Conservation (phyloP, 2,888 invertebrate species). For the Molanna angustata region DNA sequence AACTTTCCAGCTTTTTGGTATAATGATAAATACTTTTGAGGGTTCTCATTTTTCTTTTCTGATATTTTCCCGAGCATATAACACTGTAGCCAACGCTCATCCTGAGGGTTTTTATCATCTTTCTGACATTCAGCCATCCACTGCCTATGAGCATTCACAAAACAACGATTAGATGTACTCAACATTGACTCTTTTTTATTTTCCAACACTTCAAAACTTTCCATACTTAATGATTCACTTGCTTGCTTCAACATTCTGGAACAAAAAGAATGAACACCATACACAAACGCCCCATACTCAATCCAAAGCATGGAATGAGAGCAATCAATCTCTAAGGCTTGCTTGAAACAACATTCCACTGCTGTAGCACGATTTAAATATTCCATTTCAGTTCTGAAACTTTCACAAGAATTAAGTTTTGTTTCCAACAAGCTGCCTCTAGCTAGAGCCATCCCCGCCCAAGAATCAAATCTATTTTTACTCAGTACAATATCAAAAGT, state of each 20-base stretch:
- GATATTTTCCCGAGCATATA: conserved; percentile 96
- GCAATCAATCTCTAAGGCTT: conserved; percentile 72
- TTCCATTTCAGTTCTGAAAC: conserved; percentile 58
- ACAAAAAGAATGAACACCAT: conserved; percentile 86
- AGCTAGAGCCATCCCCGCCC: conserved; percentile 87
- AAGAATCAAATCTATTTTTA: conserved; percentile 80
- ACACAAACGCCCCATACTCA: conserved; percentile 88
- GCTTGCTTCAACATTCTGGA: conserved; percentile 83
- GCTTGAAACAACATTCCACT: conserved; percentile 77
- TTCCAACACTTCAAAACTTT: conserved; percentile 70
- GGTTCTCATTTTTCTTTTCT: conserved; percentile 78
- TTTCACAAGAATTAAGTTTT: conserved; percentile 72
- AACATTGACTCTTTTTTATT: conserved; percentile 77
- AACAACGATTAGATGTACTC: conserved; percentile 74
- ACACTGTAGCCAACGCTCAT: conserved; percentile 89
- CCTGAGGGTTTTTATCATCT: conserved; percentile 60
- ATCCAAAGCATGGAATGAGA: conserved; percentile 79
- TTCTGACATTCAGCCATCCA: conserved; percentile 53
- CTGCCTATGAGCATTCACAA: conserved; percentile 64
- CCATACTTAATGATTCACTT: conserved; percentile 70
- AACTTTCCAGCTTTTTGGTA: conserved; percentile 77
- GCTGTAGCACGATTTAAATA: conserved; percentile 68
- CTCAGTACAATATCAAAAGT: conserved; percentile 79
- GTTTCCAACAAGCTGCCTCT: conserved; percentile 75
- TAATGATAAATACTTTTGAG: conserved; percentile 71